Base-by-base conservation (phyloP, 2,113 vertebrate genomes). In the Phyllopteryx taeniolatus region DNA sequence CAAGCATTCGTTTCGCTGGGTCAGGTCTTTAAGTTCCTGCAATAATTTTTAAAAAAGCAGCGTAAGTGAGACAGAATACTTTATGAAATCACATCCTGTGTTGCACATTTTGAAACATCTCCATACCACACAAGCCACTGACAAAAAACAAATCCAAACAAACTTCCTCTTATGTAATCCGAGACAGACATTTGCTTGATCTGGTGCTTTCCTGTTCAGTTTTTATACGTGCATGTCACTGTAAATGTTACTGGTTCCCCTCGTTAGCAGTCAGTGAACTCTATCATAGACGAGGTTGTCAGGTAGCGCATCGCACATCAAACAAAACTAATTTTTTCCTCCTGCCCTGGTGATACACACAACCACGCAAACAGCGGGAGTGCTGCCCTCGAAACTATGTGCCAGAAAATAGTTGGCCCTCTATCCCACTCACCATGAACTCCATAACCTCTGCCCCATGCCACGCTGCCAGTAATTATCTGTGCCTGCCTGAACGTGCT, bases 1-100 rank as follows among this genome's bases (percentile, higher is more conserved):
- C 70, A 97, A 88, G 83, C 94, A 96, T 71, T 96, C 94, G n/a
- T 95, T 94, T 81, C 96, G 91, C 76, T 92, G 93, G n/a, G 93
- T 91, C 42, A 97, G 90, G 75, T 96, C 94, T 15, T 93, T 94
- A 60, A 96, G 91, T 72, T 96, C 96, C 96, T 96, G 76, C 11
- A 74, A 62, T 86, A 86, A 75, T 68, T 39, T 39, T 39, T 39
- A 39, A 76, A 72, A 84, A 79, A 81, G 22, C 5, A 49, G 11
- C 13, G 43, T 79, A 14, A 77, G 51, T n/a, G 33, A 46, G 33
- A 44, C 20, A 63, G 6, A 35, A 27, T 11, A 46, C 62, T 53
- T 67, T 27, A 73, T 10, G 11, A 12, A 65, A 71, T 64, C 22
- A 81, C 68, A 74, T 71, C 44, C 72, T 63, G 27, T 27, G 71